phyloP scores from a whole-genome alignment of 1,140 invertebrate genomes.

The Liolophura sinensis region DNA sequence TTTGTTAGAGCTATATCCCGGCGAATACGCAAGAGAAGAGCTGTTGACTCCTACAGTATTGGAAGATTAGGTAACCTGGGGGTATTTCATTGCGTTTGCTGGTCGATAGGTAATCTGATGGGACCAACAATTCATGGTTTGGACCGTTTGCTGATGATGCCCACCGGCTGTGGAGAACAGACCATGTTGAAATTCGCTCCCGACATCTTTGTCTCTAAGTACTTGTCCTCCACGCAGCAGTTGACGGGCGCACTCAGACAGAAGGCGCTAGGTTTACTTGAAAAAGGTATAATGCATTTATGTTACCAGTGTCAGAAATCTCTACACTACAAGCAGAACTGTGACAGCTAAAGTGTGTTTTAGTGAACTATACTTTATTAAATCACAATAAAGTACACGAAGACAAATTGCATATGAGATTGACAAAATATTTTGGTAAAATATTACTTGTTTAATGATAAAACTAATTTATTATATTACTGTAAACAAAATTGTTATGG shows the following conservation, averaged over 20 bases:
- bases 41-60: too few relatives aligned
- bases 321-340: too few relatives aligned
- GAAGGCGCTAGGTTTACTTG: conserved; percentile 74
- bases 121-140: conserved; percentile 30
- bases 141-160: conserved; percentile 28
- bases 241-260: conserved; percentile 68
- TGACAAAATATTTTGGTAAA: too few relatives aligned
- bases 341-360: too few relatives aligned
- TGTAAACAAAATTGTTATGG: not conserved
- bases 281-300: conserved; percentile 63
- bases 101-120: conserved; percentile 33
- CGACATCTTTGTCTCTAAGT: conserved; percentile 84
- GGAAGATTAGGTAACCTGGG: too few relatives aligned
- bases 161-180: conserved; percentile 83
- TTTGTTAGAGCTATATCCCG: too few relatives aligned
- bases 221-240: conserved; percentile 74
- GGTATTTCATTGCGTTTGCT: not conserved
- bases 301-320: too few relatives aligned
- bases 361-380: too few relatives aligned
- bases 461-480: not conserved
- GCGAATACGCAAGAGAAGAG: too few relatives aligned
- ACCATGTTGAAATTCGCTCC: conserved; percentile 92
- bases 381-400: too few relatives aligned
- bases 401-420: conserved; percentile 67
- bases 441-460: too few relatives aligned